phyloP scores from a whole-genome alignment of 2,113 vertebrate genomes.

The Xiphias gladius region DNA sequence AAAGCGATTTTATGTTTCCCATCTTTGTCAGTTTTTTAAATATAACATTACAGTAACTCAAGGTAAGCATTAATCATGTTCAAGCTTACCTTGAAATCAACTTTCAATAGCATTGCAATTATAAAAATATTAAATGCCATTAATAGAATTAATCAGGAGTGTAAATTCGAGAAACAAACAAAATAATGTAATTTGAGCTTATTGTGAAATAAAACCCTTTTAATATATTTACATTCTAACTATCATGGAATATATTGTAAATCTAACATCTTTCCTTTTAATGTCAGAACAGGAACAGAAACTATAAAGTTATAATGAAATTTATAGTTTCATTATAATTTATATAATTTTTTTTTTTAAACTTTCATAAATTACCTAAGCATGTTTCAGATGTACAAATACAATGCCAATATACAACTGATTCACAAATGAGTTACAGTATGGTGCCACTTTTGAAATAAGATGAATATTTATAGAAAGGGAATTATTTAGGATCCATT shows the following conservation, averaged over 20 bases:
- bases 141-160: constrained; percentile 18
- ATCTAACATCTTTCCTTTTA: neutral
- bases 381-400: neutral
- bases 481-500: neutral
- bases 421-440: constrained; percentile 5
- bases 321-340: constrained; percentile 3
- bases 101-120: constrained; percentile 14
- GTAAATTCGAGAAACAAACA: constrained; percentile 14
- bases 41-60: neutral
- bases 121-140: neutral
- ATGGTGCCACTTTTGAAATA: constrained; percentile 11
- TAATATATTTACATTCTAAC: neutral
- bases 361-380: neutral
- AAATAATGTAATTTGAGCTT: constrained; percentile 1
- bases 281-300: no score
- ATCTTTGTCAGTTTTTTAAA: neutral
- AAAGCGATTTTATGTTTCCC: neutral
- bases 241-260: neutral
- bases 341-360: neutral
- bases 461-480: neutral
- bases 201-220: constrained; percentile 10
- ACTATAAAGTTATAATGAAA: no score
- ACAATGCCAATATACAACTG: neutral
- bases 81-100: constrained; percentile 10
- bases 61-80: neutral